Conservation (phyloP, 2,888 invertebrate species). For the Lapara coniferarum region DNA sequence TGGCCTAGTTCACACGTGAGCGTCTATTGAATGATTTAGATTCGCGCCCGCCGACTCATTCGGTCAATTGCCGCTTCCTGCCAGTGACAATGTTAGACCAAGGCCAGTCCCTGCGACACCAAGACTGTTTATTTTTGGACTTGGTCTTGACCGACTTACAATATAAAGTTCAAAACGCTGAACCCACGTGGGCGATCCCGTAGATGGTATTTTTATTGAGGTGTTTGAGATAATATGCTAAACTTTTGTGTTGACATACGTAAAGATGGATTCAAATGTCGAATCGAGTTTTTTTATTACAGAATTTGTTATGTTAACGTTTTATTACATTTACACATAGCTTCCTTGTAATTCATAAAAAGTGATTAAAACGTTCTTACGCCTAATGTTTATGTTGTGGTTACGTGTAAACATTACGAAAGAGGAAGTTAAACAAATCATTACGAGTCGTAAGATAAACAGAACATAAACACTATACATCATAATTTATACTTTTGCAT, state of each 20-base stretch:
- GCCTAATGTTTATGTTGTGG: constrained; percentile 13
- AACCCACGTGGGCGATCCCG: constrained; percentile 5
- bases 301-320: neutral
- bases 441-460: constrained; percentile 7
- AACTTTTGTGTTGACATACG: constrained; percentile 15
- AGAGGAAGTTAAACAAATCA: constrained; percentile 20
- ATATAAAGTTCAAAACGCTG: constrained; percentile 16
- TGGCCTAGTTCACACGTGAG: constrained; percentile 77
- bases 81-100: constrained; percentile 61
- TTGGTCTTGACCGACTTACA: constrained; percentile 16
- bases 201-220: constrained; percentile 19
- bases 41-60: constrained; percentile 62
- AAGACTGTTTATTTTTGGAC: constrained; percentile 14
- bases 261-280: too few species aligned
- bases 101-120: constrained; percentile 51
- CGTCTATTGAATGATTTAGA: constrained; percentile 64
- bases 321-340: constrained; percentile 2
- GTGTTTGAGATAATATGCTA: constrained; percentile 14
- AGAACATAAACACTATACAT: constrained; percentile 9
- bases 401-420: constrained; percentile 17
- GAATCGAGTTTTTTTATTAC: neutral
- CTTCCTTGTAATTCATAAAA: constrained; percentile 16
- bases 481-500: constrained; percentile 4
- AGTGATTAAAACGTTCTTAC: constrained; percentile 17
- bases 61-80: constrained; percentile 75